A percentile compares a stretch with the other conserved stretches of the same genome.
Conservation (phyloP, 2,797 vertebrate genomes). For the Acipenser oxyrinchus region DNA sequence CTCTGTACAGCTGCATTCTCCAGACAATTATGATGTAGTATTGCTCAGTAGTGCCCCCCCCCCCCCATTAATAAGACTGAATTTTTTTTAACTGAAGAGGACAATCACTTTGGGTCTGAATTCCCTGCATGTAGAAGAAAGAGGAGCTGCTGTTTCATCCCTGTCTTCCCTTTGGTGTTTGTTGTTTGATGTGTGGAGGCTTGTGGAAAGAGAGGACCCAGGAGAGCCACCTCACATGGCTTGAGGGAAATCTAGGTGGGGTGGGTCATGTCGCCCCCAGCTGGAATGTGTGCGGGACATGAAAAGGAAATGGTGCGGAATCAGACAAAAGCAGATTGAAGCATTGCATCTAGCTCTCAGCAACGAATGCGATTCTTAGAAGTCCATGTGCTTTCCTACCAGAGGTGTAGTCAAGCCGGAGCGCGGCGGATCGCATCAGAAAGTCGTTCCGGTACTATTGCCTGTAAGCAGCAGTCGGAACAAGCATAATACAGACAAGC, state of each 20-base stretch:
- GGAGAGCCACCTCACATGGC: slow-evolving; percentile 29
- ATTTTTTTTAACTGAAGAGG: slow-evolving; percentile 53
- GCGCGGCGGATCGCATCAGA: too few species aligned
- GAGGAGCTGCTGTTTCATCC: slow-evolving; percentile 42
- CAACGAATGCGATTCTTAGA: slow-evolving; percentile 17
- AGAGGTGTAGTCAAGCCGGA: too few species aligned
- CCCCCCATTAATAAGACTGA: slow-evolving; percentile 57
- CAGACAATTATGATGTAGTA: slow-evolving; percentile 69
- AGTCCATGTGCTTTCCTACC: too few species aligned
- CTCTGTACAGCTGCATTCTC: slow-evolving; percentile 64
- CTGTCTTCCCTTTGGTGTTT: slow-evolving; percentile 35
- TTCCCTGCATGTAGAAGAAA: slow-evolving; percentile 24
- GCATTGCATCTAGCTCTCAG: slow-evolving; percentile 37
- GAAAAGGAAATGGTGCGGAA: slow-evolving; percentile 10
- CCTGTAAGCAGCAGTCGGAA: too few species aligned
- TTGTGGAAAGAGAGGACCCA: slow-evolving; percentile 26
- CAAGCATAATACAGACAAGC: too few species aligned
- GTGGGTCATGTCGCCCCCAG: slow-evolving; percentile 37
- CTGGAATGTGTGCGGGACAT: slow-evolving; percentile 31
- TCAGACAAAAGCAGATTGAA: too few species aligned
- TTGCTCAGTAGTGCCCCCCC: slow-evolving; percentile 45
- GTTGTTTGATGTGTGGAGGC: slow-evolving; percentile 31
- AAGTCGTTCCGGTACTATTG: too few species aligned
- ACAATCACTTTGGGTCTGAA: slow-evolving; percentile 42
- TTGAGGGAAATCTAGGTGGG: slow-evolving; percentile 32